Percentiles rank a stretch among this genome's conserved stretches.
These are phyloP conservation scores for Regulus satrapa DNA, from an alignment of 2,113 vertebrate species.

Conservation along the genomic window DNA sequence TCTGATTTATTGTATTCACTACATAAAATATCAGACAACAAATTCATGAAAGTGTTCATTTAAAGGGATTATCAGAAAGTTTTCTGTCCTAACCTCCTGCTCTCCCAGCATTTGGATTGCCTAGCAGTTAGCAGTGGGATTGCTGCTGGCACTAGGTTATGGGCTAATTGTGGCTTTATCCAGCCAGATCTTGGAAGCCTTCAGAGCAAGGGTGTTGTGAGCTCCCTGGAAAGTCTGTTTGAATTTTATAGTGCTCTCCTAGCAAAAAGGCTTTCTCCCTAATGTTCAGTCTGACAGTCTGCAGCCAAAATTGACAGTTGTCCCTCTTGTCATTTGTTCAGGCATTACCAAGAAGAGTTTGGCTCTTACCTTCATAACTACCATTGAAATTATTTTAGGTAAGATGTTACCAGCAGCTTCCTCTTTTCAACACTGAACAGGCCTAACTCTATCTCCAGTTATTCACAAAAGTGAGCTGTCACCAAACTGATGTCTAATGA, in stretches of 20 bases:
- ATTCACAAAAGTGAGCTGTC: not conserved
- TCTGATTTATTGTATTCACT: not conserved
- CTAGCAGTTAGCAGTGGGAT: not conserved
- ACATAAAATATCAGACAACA: not conserved
- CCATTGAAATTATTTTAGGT: not conserved
- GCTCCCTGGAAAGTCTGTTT: not conserved
- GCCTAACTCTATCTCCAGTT: not conserved
- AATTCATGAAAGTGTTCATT: not conserved
- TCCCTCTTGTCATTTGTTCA: not conserved
- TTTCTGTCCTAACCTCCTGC: not conserved
- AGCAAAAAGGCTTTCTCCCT: not conserved
- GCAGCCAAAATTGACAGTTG: not conserved
- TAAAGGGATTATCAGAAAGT: not conserved
- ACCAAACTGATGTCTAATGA: not conserved
- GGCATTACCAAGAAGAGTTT: not conserved
- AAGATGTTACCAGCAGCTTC: not conserved
- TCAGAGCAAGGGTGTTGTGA: not conserved
- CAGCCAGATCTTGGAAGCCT: not conserved
- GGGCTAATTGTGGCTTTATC: not conserved
- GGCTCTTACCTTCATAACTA: not conserved
- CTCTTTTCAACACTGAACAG: not conserved
- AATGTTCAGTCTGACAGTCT: not conserved
- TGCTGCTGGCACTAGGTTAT: not conserved
- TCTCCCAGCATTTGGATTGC: not conserved
- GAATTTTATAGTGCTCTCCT: not conserved